phyloP scores from a whole-genome alignment of 1,140 invertebrate genomes.

The Drosophila azteca region DNA sequence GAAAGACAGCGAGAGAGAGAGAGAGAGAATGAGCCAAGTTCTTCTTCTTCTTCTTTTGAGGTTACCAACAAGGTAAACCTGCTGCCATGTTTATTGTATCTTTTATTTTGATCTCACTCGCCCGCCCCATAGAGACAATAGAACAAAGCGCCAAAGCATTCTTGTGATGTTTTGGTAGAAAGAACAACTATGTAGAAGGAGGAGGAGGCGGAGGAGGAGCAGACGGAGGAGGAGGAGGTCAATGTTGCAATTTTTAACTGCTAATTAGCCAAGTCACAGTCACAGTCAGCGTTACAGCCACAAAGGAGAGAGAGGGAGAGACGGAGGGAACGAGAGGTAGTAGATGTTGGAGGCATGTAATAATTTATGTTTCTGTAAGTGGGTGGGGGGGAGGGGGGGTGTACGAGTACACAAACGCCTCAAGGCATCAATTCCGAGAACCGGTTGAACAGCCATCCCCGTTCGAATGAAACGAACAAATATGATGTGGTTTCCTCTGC shows the following conservation, averaged over 20 bases:
- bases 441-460: conserved; percentile 58
- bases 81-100: conserved; percentile 71
- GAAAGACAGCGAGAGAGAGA: background rate
- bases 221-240: conserved; percentile 38
- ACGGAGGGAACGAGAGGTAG: background rate
- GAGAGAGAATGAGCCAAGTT: conserved; percentile 1
- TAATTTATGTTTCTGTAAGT: conserved; percentile 55
- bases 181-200: conserved; percentile 58
- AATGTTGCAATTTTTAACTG: conserved; percentile 79
- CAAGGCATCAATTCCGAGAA: conserved; percentile 29
- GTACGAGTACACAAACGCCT: conserved; percentile 2
- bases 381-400: too few species aligned
- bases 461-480: conserved; percentile 20
- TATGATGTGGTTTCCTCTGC: conserved; percentile 29
- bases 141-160: conserved; percentile 66
- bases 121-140: conserved; percentile 61
- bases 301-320: background rate
- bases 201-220: conserved; percentile 39
- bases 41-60: conserved; percentile 42
- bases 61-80: conserved; percentile 77
- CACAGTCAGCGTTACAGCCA: conserved; percentile 15
- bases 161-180: conserved; percentile 49
- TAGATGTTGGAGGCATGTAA: conserved; percentile 49
- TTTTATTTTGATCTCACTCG: conserved; percentile 65
- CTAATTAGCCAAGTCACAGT: conserved; percentile 69